Evolutionary conservation across 2,797 vertebrate genomes (phyloP).

Genomic region (Mallotus villosus): DNA sequence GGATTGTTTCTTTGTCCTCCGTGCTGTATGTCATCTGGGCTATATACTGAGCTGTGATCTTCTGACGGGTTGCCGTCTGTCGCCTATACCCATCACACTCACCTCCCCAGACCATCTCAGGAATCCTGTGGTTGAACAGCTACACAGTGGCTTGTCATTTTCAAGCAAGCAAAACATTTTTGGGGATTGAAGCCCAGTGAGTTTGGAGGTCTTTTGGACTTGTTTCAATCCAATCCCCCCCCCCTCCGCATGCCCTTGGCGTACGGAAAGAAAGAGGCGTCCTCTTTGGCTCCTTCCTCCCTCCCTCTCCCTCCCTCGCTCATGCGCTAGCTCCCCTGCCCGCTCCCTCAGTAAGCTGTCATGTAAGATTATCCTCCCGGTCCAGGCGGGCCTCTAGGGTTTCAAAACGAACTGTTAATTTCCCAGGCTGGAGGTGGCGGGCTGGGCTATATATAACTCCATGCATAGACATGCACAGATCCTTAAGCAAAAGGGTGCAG

Average conservation of each 20-base stretch:
- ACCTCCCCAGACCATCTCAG: neutral
- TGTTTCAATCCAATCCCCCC: constrained; percentile 22
- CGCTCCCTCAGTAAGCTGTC: constrained; percentile 67
- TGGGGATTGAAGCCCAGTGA: neutral
- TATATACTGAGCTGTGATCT: neutral
- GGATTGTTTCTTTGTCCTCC: neutral
- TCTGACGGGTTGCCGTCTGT: too few species aligned
- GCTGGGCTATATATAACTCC: constrained; percentile 70
- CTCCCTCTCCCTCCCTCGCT: constrained; percentile 44
- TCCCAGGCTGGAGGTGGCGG: constrained; percentile 64
- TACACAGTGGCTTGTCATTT: neutral
- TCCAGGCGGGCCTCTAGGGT: constrained; percentile 68
- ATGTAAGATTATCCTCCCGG: constrained; percentile 75
- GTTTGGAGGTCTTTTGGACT: constrained; percentile 20
- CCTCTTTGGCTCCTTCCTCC: constrained; percentile 14
- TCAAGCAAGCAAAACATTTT: neutral
- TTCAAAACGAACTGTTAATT: constrained; percentile 79
- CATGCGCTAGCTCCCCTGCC: constrained; percentile 24
- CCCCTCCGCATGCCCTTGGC: constrained; percentile 30
- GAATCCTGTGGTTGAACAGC: too few species aligned
- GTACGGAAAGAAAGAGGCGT: constrained; percentile 35
- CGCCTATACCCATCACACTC: neutral
- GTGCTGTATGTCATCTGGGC: too few species aligned
- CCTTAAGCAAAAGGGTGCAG: constrained; percentile 38
- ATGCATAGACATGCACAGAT: constrained; percentile 48